Conservation (phyloP, 2,113 vertebrate species). For the Ceyx melanurus region DNA sequence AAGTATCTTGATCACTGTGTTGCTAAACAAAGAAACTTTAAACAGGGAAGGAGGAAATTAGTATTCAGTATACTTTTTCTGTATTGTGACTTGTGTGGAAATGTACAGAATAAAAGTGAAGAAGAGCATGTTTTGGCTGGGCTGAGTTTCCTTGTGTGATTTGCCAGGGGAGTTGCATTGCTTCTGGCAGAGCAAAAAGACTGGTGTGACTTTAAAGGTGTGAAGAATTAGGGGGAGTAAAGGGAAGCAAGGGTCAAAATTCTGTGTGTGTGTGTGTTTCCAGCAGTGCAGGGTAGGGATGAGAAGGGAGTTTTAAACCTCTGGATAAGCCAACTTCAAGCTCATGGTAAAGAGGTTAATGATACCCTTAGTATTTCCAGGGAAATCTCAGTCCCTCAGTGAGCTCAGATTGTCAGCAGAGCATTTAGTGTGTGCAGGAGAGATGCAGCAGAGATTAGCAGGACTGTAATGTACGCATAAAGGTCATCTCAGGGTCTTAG, state of each 20-base stretch:
- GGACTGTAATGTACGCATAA: rapidly evolving
- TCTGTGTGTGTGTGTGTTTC: background rate
- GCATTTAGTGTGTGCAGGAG: background rate
- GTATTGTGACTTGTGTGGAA: constrained; percentile 78
- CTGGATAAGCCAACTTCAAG: background rate
- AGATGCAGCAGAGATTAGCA: background rate
- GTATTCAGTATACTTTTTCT: constrained; percentile 62
- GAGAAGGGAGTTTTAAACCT: background rate
- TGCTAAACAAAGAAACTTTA: constrained; percentile 65
- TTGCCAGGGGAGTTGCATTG: background rate
- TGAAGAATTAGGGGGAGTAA: background rate
- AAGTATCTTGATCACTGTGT: constrained; percentile 72
- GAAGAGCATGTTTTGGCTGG: constrained; percentile 39
- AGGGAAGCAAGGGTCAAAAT: background rate
- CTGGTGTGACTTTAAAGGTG: background rate
- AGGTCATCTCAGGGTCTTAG: background rate
- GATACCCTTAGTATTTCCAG: background rate
- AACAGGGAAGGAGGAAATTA: constrained; percentile 47
- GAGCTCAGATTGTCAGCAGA: background rate
- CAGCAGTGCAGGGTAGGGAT: background rate
- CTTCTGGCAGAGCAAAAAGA: background rate
- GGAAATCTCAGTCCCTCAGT: background rate
- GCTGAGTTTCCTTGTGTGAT: constrained; percentile 47
- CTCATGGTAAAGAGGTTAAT: background rate
- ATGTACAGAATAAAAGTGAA: constrained; percentile 79